Base-by-base conservation (phyloP, 2,797 vertebrate species). In the Macroramphosus scolopax region DNA sequence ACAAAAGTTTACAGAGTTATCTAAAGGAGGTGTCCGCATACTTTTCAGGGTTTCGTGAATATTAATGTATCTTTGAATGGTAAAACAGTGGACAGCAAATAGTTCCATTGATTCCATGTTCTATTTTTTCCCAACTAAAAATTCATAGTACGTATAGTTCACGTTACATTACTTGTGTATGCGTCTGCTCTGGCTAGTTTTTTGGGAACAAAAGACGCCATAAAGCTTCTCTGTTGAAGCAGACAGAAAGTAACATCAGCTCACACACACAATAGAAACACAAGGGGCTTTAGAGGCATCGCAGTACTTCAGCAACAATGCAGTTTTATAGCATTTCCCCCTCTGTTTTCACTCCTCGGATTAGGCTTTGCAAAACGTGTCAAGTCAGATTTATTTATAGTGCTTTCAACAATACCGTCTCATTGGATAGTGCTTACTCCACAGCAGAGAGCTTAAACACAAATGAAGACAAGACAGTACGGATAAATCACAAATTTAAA, bases 321-420 rank as follows among this genome's bases (percentile, higher is more conserved):
- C 38, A 54, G 62, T 75, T 73, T 64, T 17, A 56, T 29, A 40
- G 49, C 25, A n/a, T 53, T 66, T 65, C 34, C 58, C n/a, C 15
- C 32, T 52, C 36, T 13, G 20, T 47, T 58, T 62, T 53, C 41
- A 33, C 47, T 41, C 18, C 41, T 39, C 10, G 4, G 20, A 32
- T 63, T 5, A 10, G 47, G 59, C 46, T n/a, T 41, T 43, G 43
- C 48, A 37, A 64, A 77, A 71, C 41, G 45, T 5, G 22, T 63
- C 53, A 54, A 33, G 55, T 42, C 61, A 40, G 32, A 56, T 70
- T 51, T 68, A 83, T 71, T 71, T 50, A 57, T 56, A 49, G 57
- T 16, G 43, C 38, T 55, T 33, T 38, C 44, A 41, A 28, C 53
- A 47, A 61, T n/a, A 17, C 56, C 26, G 42, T 47, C 52, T 56